A percentile compares a stretch with the other conserved stretches of the same genome.
phyloP scores from a whole-genome alignment of 2,888 invertebrate genomes.

The Podotricha telesiphe region DNA sequence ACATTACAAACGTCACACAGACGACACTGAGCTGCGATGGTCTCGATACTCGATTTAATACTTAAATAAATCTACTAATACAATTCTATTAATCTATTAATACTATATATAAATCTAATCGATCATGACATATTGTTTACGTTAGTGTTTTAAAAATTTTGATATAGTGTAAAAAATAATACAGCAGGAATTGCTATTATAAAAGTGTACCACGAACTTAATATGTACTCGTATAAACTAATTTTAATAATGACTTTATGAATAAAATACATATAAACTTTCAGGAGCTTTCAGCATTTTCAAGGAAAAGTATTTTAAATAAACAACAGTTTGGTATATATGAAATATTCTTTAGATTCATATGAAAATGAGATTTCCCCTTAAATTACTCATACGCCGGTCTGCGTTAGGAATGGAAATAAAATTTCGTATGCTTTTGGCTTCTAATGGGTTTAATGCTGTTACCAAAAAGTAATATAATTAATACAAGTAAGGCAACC shows the following conservation, averaged over 20 bases:
- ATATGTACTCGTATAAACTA: background rate
- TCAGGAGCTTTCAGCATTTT: background rate
- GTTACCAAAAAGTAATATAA: slow-evolving; percentile 22
- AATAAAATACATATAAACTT: background rate
- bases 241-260: background rate
- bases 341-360: slow-evolving; percentile 38
- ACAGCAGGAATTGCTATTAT: background rate
- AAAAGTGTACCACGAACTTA: background rate
- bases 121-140: no score
- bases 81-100: no score
- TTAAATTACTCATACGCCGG: slow-evolving; percentile 30
- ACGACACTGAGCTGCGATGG: no score
- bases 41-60: no score
- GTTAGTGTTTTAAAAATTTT: no score
- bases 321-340: slow-evolving; percentile 29
- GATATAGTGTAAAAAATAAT: background rate
- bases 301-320: slow-evolving; percentile 29
- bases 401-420: slow-evolving; percentile 38
- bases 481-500: slow-evolving; percentile 7
- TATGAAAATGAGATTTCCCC: slow-evolving; percentile 39
- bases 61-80: no score
- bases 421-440: slow-evolving; percentile 42
- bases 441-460: slow-evolving; percentile 37
- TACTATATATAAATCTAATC: no score
- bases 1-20: no score